Conservation (phyloP, 1,140 invertebrate genomes). For the Acyrthosiphon pisum region DNA sequence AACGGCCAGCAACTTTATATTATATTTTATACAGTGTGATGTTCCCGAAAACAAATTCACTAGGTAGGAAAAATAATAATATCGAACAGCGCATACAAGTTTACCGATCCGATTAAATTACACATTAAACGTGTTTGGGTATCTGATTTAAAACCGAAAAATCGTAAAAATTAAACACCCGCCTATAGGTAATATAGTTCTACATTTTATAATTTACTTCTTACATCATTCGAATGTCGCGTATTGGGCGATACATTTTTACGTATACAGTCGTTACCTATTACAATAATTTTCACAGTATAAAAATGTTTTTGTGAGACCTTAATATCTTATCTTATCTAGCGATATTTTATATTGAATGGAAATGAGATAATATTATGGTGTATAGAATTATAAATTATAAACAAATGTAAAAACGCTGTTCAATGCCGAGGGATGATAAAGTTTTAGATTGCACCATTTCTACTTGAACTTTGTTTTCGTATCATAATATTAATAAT, state of each 20-base stretch:
- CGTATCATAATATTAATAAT: no score
- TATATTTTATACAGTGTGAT: background rate
- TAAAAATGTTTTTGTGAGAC: background rate
- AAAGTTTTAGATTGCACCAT: no score
- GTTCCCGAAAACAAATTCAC: background rate
- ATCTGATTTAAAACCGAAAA: conserved; percentile 1
- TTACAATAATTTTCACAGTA: background rate
- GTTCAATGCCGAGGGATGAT: background rate
- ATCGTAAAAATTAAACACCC: background rate
- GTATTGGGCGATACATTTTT: background rate
- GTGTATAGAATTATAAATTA: no score
- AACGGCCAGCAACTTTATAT: background rate
- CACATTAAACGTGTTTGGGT: background rate
- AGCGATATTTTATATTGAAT: background rate
- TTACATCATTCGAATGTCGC: background rate
- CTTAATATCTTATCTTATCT: no score
- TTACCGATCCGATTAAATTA: background rate
- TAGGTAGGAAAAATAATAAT: background rate
- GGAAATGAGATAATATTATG: no score
- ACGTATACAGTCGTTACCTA: background rate
- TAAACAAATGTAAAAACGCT: background rate
- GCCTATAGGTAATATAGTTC: background rate
- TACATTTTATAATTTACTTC: background rate
- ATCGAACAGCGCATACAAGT: background rate
- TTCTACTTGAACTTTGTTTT: no score